Conservation (phyloP, 2,113 vertebrate genomes). For the Chlorodrepanis virens region DNA sequence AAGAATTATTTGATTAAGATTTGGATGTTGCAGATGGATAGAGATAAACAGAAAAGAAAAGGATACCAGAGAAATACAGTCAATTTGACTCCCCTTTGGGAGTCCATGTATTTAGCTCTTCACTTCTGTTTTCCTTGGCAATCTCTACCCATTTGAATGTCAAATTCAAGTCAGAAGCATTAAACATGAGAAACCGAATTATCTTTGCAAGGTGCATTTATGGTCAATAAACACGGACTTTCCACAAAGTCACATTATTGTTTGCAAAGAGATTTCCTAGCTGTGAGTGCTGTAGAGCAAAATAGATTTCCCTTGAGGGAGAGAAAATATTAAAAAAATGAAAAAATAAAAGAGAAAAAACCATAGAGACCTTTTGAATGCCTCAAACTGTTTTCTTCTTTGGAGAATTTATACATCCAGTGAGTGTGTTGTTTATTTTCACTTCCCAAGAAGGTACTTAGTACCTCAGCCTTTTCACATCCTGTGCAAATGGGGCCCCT, state of each 20-base stretch:
- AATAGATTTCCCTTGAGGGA: neutral
- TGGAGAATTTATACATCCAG: neutral
- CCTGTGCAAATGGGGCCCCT: neutral
- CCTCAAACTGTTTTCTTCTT: neutral
- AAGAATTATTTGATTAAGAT: neutral
- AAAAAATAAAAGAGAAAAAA: accelerated
- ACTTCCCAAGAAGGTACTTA: neutral
- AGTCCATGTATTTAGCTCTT: neutral
- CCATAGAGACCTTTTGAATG: neutral
- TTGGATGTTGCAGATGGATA: neutral
- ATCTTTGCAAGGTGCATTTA: neutral
- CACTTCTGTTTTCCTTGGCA: neutral
- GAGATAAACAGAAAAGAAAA: neutral
- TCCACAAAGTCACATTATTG: neutral
- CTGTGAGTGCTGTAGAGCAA: neutral
- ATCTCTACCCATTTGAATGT: neutral
- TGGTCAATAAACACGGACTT: neutral
- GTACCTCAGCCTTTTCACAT: neutral
- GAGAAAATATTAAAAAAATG: neutral
- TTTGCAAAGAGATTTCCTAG: neutral
- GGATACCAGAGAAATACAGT: neutral
- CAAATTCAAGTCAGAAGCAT: neutral
- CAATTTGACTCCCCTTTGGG: neutral
- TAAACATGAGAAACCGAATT: neutral
- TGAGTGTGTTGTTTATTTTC: neutral